Conservation (phyloP, 2,888 invertebrate species). For the Rhamphomyia laevipes region DNA sequence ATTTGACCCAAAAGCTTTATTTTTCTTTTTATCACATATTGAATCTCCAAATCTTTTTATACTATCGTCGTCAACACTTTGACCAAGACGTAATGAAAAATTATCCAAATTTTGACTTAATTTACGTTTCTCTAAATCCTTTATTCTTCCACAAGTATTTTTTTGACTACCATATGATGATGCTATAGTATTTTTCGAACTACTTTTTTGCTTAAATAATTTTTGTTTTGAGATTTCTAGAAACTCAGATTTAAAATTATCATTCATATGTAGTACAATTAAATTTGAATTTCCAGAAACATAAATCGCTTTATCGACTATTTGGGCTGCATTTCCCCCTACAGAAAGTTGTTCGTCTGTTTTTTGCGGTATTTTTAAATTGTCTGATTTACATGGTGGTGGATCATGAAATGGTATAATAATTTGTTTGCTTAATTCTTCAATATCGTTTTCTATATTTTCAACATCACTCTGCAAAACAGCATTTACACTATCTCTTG, state of each 20-base stretch:
- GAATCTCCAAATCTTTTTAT: conserved; percentile 22
- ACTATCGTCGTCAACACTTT: conserved; percentile 24
- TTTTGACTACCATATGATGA: conserved; percentile 25
- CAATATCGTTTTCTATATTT: conserved; percentile 33
- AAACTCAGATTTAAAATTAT: conserved; percentile 30
- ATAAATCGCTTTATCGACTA: background rate
- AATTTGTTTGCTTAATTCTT: conserved; percentile 25
- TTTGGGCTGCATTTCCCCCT: background rate
- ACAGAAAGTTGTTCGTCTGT: background rate
- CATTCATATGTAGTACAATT: conserved; percentile 33
- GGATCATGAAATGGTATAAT: conserved; percentile 30
- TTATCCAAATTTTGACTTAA: conserved; percentile 39
- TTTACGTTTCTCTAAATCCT: conserved; percentile 35
- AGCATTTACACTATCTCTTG: conserved; percentile 35
- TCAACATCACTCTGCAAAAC: conserved; percentile 36
- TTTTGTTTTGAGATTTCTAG: conserved; percentile 19
- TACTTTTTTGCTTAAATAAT: background rate
- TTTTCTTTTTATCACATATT: conserved; percentile 1
- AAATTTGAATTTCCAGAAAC: conserved; percentile 34
- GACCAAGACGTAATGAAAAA: conserved; percentile 34
- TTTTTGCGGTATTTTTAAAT: background rate
- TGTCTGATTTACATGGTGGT: conserved; percentile 5
- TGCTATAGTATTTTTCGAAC: conserved; percentile 10
- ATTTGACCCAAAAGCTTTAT: background rate
- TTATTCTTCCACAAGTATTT: conserved; percentile 18